Evolutionary conservation across 2,113 vertebrate genomes (phyloP), one percentile per base, ranked within the genome.

Genomic region (Plotosus lineatus): DNA sequence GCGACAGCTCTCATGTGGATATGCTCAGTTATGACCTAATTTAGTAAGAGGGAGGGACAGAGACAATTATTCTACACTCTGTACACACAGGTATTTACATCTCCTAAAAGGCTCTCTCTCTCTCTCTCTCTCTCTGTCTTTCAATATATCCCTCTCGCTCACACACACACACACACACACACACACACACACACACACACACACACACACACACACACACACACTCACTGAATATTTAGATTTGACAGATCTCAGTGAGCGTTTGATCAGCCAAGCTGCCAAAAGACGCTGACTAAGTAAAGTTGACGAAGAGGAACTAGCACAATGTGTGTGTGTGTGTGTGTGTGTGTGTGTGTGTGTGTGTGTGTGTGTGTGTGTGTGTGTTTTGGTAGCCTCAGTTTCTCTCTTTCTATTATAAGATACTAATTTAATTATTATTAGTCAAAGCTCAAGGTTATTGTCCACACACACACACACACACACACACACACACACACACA

Each of bases 11-110:
- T 86, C 88, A 87, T 84, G 84, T 88, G 82, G 90, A 82, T 88
- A 61, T 88, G 92, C 79, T 89, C 90, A 84, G 79, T 90, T 88
- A 91, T 90, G 91, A 90, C 89, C 91, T 91, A 87, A 90, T 92
- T 94, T 88, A 80, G 77, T 50, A 46, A 80, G 82, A 84, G 84
- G 86, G 86, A 78, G 83, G 55, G 85, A 46, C 53, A 77, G 75
- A 71, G 60, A 58, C 15, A 77, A 51, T 69, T 28, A 63, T 81
- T 84, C 63, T 36, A 2, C 51, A 17, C 40, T 79, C 46, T 79
- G 48, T 48, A 61, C 42, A 73, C 53, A 63, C 42, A 74, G 36
- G 38, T 71, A 79, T 71, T 71, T 69, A 71, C 33, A 55, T 55
- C 63, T 79, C 36, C 63, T 79, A 48, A 40, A 79, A 79, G 50